phyloP scores from a whole-genome alignment of 2,888 invertebrate genomes.

The Ophion obscuratus region DNA sequence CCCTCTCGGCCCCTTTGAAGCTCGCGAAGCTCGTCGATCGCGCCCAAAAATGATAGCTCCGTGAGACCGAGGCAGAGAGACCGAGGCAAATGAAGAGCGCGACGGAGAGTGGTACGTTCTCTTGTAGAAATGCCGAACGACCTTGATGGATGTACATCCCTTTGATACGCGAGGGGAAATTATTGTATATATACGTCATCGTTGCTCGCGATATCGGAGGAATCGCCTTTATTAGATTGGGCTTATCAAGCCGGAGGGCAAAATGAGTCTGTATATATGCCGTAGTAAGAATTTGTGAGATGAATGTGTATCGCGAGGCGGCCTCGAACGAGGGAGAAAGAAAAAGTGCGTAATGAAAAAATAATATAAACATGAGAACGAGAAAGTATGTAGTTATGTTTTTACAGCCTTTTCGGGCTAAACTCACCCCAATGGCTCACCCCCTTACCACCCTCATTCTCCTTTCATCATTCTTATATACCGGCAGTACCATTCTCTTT shows the following conservation, averaged over 20 bases:
- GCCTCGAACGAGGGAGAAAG: background rate
- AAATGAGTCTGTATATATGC: slow-evolving; percentile 32
- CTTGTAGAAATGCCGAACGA: slow-evolving; percentile 41
- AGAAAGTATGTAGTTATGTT: slow-evolving; percentile 67
- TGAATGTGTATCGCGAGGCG: slow-evolving; percentile 18
- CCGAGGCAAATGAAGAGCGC: background rate
- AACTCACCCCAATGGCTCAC: slow-evolving; percentile 30
- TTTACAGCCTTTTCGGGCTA: slow-evolving; percentile 60
- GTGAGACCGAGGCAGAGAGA: background rate
- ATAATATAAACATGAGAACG: slow-evolving; percentile 68
- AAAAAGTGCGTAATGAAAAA: slow-evolving; percentile 65
- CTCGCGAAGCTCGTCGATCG: slow-evolving; percentile 52
- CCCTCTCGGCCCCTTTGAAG: slow-evolving; percentile 15
- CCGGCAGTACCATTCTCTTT: slow-evolving; percentile 54
- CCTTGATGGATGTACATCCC: slow-evolving; percentile 18
- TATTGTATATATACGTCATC: background rate
- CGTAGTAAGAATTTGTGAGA: slow-evolving; percentile 50
- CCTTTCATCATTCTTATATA: slow-evolving; percentile 59
- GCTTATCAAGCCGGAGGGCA: slow-evolving; percentile 47
- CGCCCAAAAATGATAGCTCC: slow-evolving; percentile 19
- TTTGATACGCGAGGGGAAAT: slow-evolving; percentile 17
- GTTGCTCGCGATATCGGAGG: slow-evolving; percentile 33
- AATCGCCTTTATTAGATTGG: slow-evolving; percentile 57
- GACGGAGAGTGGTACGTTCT: background rate
- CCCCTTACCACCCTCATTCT: slow-evolving; percentile 27